phyloP scores from a whole-genome alignment of 2,113 vertebrate species.

The Podarcis cretensis region DNA sequence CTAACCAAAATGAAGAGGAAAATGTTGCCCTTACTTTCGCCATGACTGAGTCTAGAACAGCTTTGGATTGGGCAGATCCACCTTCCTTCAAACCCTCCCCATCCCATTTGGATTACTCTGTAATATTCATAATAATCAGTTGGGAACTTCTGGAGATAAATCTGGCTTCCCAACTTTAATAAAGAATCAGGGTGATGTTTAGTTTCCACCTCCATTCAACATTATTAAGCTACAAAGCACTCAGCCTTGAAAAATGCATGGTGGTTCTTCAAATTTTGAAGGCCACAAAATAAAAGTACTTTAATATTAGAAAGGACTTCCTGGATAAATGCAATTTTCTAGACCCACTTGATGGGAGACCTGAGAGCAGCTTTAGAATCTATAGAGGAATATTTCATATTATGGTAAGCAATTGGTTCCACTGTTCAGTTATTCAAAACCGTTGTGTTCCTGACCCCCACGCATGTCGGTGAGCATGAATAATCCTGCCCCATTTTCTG shows the following conservation, averaged over 20 bases:
- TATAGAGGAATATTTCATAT: not conserved
- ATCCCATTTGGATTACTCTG: not conserved
- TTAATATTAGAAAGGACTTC: not conserved
- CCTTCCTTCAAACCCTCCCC: not conserved
- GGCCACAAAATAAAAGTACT: not conserved
- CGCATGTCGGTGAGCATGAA: too few relatives aligned
- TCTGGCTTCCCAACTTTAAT: not conserved
- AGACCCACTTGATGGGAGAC: not conserved
- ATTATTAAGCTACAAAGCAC: not conserved
- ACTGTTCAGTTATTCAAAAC: not conserved
- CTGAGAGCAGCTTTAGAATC: not conserved
- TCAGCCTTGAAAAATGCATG: not conserved
- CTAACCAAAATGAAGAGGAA: not conserved
- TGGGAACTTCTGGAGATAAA: not conserved
- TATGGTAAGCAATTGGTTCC: not conserved
- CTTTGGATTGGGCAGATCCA: not conserved
- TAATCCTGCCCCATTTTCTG: too few relatives aligned
- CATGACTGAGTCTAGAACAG: not conserved
- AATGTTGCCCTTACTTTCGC: not conserved
- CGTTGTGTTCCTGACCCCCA: not conserved
- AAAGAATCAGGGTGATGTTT: not conserved
- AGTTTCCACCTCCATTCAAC: not conserved
- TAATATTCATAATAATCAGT: too few relatives aligned
- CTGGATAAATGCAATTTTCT: not conserved
- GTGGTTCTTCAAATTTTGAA: not conserved